These are phyloP conservation scores for Crotalus helleri DNA, from an alignment of 2,113 vertebrate genomes.

Conservation along the genomic window DNA sequence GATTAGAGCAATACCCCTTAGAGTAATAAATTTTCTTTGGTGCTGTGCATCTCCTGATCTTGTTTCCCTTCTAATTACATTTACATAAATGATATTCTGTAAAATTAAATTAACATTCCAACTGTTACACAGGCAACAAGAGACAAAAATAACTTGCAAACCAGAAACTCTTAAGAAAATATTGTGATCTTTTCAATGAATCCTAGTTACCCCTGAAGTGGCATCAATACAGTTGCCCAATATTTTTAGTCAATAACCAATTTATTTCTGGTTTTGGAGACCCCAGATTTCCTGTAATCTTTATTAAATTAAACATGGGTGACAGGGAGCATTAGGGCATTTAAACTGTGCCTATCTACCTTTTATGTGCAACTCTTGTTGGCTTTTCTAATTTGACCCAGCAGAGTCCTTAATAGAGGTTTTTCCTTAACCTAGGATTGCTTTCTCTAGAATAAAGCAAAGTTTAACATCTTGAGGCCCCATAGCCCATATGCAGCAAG, in stretches of 20 bases:
- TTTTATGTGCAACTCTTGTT: constrained; percentile 32
- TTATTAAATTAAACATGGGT: constrained; percentile 52
- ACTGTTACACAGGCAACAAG: constrained; percentile 77
- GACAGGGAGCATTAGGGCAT: constrained; percentile 45
- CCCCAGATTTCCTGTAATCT: constrained; percentile 42
- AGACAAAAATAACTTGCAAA: constrained; percentile 79
- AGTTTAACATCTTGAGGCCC: neutral
- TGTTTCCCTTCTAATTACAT: constrained; percentile 97
- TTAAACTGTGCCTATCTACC: constrained; percentile 12
- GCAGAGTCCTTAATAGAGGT: neutral
- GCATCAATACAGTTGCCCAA: constrained; percentile 41
- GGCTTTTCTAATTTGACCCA: neutral
- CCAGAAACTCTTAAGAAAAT: constrained; percentile 70
- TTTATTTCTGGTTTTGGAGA: constrained; percentile 51
- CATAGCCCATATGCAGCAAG: neutral
- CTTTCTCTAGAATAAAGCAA: neutral
- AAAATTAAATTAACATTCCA: constrained; percentile 91
- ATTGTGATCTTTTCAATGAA: constrained; percentile 60
- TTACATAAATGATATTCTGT: constrained; percentile 98
- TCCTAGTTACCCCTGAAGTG: constrained; percentile 59
- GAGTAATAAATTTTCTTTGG: constrained; percentile 94
- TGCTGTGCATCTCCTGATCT: constrained; percentile 83
- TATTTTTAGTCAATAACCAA: constrained; percentile 57
- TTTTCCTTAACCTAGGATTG: neutral
- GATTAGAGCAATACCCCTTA: constrained; percentile 91